Evolutionary conservation across 1,140 invertebrate genomes (phyloP).

Genomic region (Ladona fulva): DNA sequence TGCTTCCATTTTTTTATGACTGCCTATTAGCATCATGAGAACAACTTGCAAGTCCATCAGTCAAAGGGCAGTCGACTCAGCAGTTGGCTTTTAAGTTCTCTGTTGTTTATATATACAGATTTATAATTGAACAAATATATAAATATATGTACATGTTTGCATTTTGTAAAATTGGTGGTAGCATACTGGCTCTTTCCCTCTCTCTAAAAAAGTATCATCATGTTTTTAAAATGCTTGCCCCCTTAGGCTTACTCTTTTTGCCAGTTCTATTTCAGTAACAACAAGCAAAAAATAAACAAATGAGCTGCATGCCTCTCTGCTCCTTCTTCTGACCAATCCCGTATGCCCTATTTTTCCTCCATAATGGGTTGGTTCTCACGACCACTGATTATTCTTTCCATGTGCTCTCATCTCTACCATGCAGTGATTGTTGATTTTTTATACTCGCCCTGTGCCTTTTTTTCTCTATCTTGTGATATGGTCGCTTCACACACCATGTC

Average conservation of each 20-base stretch:
- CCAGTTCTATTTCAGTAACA: constrained; percentile 24
- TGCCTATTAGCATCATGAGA: neutral
- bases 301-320: constrained; percentile 23
- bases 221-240: neutral
- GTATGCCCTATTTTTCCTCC: constrained; percentile 19
- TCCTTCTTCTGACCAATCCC: constrained; percentile 3
- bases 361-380: constrained; percentile 18
- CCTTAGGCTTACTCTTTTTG: constrained; percentile 2
- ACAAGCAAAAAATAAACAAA: constrained; percentile 14
- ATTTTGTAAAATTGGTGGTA: constrained; percentile 3
- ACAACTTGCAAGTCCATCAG: neutral
- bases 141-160: neutral
- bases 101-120: too few species aligned
- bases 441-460: constrained; percentile 17
- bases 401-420: constrained; percentile 18
- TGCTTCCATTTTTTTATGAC: neutral
- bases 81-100: neutral
- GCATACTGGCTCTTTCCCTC: neutral
- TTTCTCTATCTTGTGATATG: constrained; percentile 22
- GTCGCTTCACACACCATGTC: constrained; percentile 22
- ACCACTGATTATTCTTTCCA: constrained; percentile 18
- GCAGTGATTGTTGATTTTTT: constrained; percentile 19
- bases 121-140: too few species aligned
- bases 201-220: constrained; percentile 1
- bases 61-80: neutral